Evolutionary conservation across 1,140 invertebrate genomes (phyloP).

Genomic region (Hormaphis cornu): DNA sequence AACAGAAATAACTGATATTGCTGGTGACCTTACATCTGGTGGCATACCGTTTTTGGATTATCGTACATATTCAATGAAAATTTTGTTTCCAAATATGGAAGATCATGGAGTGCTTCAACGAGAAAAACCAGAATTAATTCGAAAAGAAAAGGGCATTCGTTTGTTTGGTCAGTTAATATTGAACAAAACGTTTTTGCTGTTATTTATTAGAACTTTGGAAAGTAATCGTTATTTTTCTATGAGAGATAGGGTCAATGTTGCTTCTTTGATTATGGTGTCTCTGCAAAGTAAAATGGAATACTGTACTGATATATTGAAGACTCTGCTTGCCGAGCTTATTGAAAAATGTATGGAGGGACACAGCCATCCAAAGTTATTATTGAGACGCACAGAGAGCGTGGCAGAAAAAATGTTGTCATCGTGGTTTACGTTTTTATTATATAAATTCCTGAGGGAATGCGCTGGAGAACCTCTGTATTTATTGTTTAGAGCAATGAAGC

Average conservation of each 20-base stretch:
- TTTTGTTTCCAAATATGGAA: slow-evolving; percentile 90
- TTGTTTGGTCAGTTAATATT: slow-evolving; percentile 92
- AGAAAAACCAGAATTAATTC: slow-evolving; percentile 76
- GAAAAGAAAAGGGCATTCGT: slow-evolving; percentile 86
- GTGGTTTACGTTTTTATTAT: slow-evolving; percentile 97
- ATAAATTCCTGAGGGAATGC: slow-evolving; percentile 93
- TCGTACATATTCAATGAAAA: slow-evolving; percentile 95
- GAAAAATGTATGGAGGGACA: slow-evolving; percentile 98
- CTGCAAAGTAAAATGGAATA: slow-evolving; percentile 99
- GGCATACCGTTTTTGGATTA: slow-evolving; percentile 98
- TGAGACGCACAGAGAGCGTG: slow-evolving; percentile 91
- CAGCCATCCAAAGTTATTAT: slow-evolving; percentile 92
- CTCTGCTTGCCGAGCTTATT: slow-evolving; percentile 89
- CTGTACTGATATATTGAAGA: slow-evolving; percentile 97
- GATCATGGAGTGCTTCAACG: slow-evolving; percentile 89
- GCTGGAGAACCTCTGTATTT: slow-evolving; percentile 95
- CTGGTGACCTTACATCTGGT: slow-evolving; percentile 81
- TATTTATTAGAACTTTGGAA: slow-evolving; percentile 95
- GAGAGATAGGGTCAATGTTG: slow-evolving; percentile 90
- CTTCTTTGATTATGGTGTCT: slow-evolving; percentile 96
- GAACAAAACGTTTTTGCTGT: slow-evolving; percentile 94
- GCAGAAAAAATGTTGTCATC: slow-evolving; percentile 98
- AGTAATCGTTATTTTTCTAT: slow-evolving; percentile 88
- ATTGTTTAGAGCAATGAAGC: slow-evolving; percentile 96
- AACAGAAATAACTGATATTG: slow-evolving; percentile 98